phyloP scores from a whole-genome alignment of 2,888 invertebrate genomes.

The Oscheius sp. region DNA sequence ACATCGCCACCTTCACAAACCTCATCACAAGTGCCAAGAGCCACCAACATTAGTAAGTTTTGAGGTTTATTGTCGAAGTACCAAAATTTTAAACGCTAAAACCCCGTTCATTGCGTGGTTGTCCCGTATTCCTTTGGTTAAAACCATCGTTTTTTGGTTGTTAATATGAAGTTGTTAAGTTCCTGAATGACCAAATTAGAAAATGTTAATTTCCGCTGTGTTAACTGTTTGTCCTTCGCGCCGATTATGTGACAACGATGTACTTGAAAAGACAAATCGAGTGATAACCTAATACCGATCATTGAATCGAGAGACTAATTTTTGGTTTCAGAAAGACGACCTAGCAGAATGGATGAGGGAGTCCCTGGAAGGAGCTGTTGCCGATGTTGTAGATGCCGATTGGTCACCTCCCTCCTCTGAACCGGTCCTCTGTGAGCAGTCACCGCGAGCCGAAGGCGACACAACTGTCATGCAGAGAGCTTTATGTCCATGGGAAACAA shows the following conservation, averaged over 20 bases:
- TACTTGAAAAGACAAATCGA: neutral
- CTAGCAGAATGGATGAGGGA: constrained; percentile 58
- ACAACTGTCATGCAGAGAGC: constrained; percentile 64
- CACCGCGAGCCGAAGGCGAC: constrained; percentile 45
- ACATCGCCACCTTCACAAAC: constrained; percentile 26
- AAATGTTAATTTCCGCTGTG: neutral
- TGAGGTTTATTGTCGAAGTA: too few species aligned
- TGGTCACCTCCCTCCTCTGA: constrained; percentile 45
- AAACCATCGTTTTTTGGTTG: too few species aligned
- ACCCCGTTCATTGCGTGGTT: too few species aligned
- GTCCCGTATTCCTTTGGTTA: too few species aligned
- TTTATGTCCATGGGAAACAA: constrained; percentile 66
- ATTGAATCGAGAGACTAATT: neutral
- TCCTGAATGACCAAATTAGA: too few species aligned
- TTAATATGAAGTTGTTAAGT: too few species aligned
- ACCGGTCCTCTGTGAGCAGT: constrained; percentile 46
- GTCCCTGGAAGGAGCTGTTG: constrained; percentile 41
- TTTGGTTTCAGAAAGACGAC: constrained; percentile 53
- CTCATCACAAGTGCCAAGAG: constrained; percentile 40
- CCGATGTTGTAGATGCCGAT: constrained; percentile 49
- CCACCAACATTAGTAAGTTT: constrained; percentile 43
- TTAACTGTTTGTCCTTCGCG: constrained; percentile 25
- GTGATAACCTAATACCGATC: neutral
- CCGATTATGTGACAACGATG: constrained; percentile 22
- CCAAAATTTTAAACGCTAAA: too few species aligned